A percentile compares a stretch with the other conserved stretches of the same genome.
Conservation (phyloP, 2,797 vertebrate species). For the Gymnodraco acuticeps region DNA sequence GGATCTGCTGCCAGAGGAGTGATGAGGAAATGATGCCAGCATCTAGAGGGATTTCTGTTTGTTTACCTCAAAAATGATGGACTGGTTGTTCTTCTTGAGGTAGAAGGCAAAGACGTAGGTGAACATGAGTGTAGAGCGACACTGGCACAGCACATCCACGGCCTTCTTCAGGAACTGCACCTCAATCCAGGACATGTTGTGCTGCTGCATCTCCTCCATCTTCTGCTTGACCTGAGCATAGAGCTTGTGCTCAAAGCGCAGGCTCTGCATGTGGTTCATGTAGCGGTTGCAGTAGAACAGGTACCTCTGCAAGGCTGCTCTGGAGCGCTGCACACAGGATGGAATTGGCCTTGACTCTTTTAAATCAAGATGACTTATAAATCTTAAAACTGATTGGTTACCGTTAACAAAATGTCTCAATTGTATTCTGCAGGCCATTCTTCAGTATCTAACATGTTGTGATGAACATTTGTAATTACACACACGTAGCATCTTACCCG, state of each 20-base stretch:
- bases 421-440: neutral
- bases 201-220: constrained; percentile 99
- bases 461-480: neutral
- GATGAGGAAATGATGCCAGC: neutral
- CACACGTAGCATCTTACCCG: neutral
- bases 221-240: constrained; percentile 99
- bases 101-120: constrained; percentile 99
- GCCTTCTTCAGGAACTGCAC: constrained; percentile 99
- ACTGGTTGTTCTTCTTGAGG: constrained; percentile 99
- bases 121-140: constrained; percentile 99
- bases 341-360: constrained; percentile 24
- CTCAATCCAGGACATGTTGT: constrained; percentile 99
- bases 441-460: neutral
- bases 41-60: neutral
- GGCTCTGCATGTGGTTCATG: constrained; percentile 99
- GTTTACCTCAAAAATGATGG: constrained; percentile 99
- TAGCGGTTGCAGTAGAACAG: constrained; percentile 99
- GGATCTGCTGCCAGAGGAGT: neutral
- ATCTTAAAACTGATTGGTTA: neutral
- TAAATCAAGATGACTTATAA: neutral
- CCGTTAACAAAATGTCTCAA: neutral
- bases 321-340: constrained; percentile 88
- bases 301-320: constrained; percentile 98
- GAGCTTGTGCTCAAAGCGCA: constrained; percentile 99
- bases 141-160: constrained; percentile 97